Conservation (phyloP, 1,140 invertebrate genomes). For the Contarinia nasturtii region DNA sequence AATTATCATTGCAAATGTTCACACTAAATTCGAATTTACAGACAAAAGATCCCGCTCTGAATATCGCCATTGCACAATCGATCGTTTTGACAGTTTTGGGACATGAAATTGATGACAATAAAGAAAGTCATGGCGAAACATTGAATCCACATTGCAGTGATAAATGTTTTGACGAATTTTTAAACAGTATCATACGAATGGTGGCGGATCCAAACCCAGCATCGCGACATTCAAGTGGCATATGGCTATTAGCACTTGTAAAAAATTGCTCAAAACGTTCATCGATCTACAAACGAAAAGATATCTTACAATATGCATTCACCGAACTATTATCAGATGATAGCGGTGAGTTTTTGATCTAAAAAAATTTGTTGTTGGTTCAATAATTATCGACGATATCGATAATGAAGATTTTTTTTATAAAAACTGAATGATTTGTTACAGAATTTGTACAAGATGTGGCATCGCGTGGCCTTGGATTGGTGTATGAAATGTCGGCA, state of each 20-base stretch:
- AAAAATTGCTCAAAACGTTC: slow-evolving; percentile 55
- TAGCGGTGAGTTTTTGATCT: slow-evolving; percentile 41
- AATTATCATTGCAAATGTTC: not conserved
- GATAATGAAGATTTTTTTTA: too few relatives aligned
- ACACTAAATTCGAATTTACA: not conserved
- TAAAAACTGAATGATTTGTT: not conserved
- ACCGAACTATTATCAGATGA: slow-evolving; percentile 76
- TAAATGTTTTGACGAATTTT: slow-evolving; percentile 39
- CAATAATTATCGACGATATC: too few relatives aligned
- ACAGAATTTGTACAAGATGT: slow-evolving; percentile 77
- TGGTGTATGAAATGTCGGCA: slow-evolving; percentile 67
- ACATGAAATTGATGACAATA: slow-evolving; percentile 41
- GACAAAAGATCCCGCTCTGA: slow-evolving; percentile 19
- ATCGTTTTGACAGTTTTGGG: slow-evolving; percentile 20
- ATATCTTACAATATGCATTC: slow-evolving; percentile 60
- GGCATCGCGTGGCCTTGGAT: slow-evolving; percentile 72
- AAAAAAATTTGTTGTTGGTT: not conserved
- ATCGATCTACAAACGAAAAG: slow-evolving; percentile 42
- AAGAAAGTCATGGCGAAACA: slow-evolving; percentile 23
- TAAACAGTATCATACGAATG: slow-evolving; percentile 47
- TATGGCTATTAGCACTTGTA: slow-evolving; percentile 68
- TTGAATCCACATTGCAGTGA: slow-evolving; percentile 24
- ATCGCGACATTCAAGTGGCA: slow-evolving; percentile 47
- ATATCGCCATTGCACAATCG: slow-evolving; percentile 22
- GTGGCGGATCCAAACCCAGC: slow-evolving; percentile 61